Percentiles rank a stretch among this genome's conserved stretches.
Conservation (phyloP, 1,140 invertebrate genomes). For the Scylla paramamosain region DNA sequence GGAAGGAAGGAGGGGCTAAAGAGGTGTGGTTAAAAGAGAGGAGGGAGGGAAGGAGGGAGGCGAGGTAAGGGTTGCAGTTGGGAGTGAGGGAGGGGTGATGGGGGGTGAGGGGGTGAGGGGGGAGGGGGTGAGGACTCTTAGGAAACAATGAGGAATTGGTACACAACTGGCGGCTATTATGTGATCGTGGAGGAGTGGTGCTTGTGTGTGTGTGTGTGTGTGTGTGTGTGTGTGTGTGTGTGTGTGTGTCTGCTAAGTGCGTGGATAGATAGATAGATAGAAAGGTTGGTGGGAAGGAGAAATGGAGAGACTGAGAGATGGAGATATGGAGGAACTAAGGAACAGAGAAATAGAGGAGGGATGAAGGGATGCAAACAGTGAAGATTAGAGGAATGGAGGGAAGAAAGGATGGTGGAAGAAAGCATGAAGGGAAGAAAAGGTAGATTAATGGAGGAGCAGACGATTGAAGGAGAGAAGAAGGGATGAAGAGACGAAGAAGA, state of each 20-base stretch:
- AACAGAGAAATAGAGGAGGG: background rate
- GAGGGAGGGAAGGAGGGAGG: too few species aligned
- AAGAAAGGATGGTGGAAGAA: too few species aligned
- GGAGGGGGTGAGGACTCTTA: background rate
- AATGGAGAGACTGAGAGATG: background rate
- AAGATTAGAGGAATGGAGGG: background rate
- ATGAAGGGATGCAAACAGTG: background rate
- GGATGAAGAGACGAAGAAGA: too few species aligned
- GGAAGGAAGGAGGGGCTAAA: too few species aligned
- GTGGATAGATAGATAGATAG: background rate
- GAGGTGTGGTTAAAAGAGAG: too few species aligned
- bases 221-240: slow-evolving; percentile 23
- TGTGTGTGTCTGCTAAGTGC: slow-evolving; percentile 10
- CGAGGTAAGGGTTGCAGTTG: too few species aligned
- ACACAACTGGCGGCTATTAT: slow-evolving; percentile 33
- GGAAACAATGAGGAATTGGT: slow-evolving; percentile 37
- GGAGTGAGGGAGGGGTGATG: background rate
- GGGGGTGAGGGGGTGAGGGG: background rate
- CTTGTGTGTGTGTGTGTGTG: slow-evolving; percentile 39
- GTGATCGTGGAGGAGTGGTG: background rate
- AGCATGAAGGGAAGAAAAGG: too few species aligned
- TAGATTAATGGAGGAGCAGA: too few species aligned
- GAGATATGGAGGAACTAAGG: background rate
- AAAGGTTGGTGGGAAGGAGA: background rate
- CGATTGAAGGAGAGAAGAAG: too few species aligned